Evolutionary conservation across 2,113 vertebrate species (phyloP).

Genomic region (Cyphomyrus plagiostoma): DNA sequence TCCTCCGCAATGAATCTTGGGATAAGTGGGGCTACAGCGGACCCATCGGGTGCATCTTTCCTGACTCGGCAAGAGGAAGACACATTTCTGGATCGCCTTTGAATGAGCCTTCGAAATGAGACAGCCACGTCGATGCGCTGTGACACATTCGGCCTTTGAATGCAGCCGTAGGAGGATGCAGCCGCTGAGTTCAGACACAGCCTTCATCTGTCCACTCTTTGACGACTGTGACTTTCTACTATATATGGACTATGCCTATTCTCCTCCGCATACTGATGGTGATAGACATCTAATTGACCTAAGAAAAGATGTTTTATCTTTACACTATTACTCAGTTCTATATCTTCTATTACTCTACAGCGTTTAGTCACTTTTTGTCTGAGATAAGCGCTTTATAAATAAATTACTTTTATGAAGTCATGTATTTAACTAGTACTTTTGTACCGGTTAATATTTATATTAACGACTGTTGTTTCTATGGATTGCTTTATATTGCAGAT

Average conservation of each 20-base stretch:
- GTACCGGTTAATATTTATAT: neutral
- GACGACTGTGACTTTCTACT: neutral
- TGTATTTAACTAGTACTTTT: neutral
- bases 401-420: neutral
- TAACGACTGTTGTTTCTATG: too few relatives aligned
- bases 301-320: neutral
- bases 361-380: too few relatives aligned
- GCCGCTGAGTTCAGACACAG: neutral
- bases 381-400: too few relatives aligned
- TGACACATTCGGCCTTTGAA: neutral
- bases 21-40: neutral
- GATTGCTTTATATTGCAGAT: neutral
- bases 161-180: neutral
- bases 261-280: neutral
- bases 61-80: neutral
- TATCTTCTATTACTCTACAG: too few relatives aligned
- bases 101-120: neutral
- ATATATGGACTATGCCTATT: neutral
- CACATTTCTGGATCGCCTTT: neutral
- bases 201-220: neutral
- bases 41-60: too few relatives aligned
- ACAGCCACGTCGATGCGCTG: neutral
- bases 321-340: too few relatives aligned
- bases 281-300: neutral
- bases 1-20: neutral